phyloP scores from a whole-genome alignment of 2,888 invertebrate genomes.

The Eristalis arbustorum region DNA sequence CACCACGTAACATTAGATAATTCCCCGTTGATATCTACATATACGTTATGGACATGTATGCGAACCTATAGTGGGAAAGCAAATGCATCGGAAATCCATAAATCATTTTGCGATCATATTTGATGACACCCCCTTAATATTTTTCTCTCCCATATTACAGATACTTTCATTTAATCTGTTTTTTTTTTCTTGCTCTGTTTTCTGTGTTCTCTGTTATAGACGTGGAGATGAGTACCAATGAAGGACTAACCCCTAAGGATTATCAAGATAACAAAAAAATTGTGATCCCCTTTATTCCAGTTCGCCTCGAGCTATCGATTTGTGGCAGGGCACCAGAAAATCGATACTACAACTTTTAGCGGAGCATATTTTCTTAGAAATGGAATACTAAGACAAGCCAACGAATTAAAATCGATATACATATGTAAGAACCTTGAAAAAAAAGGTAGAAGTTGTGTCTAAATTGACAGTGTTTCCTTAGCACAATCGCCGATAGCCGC shows the following conservation, averaged over 20 bases:
- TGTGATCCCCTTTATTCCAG: conserved; percentile 3
- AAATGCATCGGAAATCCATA: conserved; percentile 61
- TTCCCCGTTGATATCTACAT: conserved; percentile 8
- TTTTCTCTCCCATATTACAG: conserved; percentile 18
- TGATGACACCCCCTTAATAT: conserved; percentile 65
- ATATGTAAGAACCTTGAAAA: conserved; percentile 54
- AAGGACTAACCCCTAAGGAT: conserved; percentile 67
- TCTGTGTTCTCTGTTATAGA: conserved; percentile 8
- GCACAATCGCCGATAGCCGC: conserved; percentile 33
- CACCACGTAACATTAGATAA: conserved; percentile 24
- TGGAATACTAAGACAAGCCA: conserved; percentile 21
- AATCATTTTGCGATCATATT: conserved; percentile 67
- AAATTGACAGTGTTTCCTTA: conserved; percentile 51
- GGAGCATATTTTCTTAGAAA: conserved; percentile 58
- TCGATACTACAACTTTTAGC: conserved; percentile 44
- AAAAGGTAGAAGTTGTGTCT: conserved; percentile 41
- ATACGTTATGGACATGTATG: background rate
- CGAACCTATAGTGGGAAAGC: background rate
- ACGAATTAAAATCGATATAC: conserved; percentile 57
- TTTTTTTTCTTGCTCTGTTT: background rate
- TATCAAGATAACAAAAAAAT: conserved; percentile 44
- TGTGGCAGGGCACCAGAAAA: conserved; percentile 31
- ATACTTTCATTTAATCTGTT: conserved; percentile 55
- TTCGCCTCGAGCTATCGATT: conserved; percentile 56
- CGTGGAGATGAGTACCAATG: conserved; percentile 61